A percentile compares a stretch with the other conserved stretches of the same genome.
These are phyloP conservation scores for Pomatorhinus ruficollis DNA, from an alignment of 2,113 vertebrate genomes.

Conservation along the genomic window DNA sequence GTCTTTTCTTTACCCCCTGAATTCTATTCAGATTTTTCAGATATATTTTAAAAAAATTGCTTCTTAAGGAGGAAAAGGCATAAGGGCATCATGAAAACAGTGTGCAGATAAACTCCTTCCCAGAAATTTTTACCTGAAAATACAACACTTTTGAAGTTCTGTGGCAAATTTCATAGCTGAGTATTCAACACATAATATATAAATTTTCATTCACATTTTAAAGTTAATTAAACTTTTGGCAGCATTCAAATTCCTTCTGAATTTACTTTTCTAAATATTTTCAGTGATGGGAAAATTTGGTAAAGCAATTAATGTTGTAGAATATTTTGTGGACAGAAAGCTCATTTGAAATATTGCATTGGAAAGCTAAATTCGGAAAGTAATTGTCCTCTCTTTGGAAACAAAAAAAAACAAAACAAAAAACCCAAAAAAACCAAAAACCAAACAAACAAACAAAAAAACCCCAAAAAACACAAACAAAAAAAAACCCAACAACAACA, in stretches of 20 bases:
- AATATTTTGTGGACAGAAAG: background rate
- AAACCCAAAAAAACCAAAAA: no score
- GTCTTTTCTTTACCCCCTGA: background rate
- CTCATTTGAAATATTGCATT: background rate
- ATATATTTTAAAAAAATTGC: background rate
- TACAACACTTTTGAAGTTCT: background rate
- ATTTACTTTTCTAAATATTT: background rate
- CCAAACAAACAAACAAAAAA: no score
- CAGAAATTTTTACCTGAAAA: background rate
- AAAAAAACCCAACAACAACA: no score
- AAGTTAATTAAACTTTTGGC: background rate
- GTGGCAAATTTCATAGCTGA: background rate
- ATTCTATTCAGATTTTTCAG: background rate
- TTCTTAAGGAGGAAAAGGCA: background rate
- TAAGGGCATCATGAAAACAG: background rate
- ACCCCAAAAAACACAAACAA: no score
- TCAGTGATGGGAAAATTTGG: background rate
- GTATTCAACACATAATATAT: background rate
- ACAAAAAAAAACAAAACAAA: background rate
- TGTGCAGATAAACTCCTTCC: background rate
- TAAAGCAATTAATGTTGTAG: background rate
- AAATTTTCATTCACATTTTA: background rate
- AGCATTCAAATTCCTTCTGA: background rate
- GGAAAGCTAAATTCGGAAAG: background rate
- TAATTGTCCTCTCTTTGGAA: background rate